A percentile compares a stretch with the other conserved stretches of the same genome.
Conservation (phyloP, 2,888 invertebrate genomes). For the Torymus texanus region DNA sequence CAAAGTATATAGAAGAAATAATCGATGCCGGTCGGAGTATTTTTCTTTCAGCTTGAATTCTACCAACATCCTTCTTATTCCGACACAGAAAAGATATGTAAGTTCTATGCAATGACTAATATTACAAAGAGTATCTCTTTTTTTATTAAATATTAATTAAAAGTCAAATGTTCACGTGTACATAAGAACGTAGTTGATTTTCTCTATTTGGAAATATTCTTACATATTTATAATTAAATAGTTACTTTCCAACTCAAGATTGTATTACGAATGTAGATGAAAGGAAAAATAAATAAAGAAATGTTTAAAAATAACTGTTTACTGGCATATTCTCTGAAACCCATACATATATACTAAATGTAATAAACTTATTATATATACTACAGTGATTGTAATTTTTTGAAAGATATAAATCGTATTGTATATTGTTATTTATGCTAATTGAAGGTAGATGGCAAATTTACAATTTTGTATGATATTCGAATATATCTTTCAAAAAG, state of each 20-base stretch:
- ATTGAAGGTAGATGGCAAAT: too few relatives aligned
- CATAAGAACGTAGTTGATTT: slow-evolving; percentile 54
- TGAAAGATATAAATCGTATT: too few relatives aligned
- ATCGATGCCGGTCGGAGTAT: not conserved
- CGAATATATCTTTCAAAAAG: not conserved
- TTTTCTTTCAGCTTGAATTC: slow-evolving; percentile 38
- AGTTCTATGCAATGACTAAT: slow-evolving; percentile 41
- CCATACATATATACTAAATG: too few relatives aligned
- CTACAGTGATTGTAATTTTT: too few relatives aligned
- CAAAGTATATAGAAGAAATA: slow-evolving; percentile 13
- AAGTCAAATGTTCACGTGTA: slow-evolving; percentile 51
- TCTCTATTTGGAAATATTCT: slow-evolving; percentile 45
- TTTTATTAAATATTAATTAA: slow-evolving; percentile 43
- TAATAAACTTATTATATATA: too few relatives aligned
- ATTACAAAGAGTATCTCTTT: slow-evolving; percentile 39
- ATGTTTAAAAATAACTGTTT: slow-evolving; percentile 30
- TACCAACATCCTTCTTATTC: slow-evolving; percentile 23
- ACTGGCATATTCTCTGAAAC: not conserved
- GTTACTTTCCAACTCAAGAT: slow-evolving; percentile 51
- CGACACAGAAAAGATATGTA: slow-evolving; percentile 43
- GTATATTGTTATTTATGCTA: too few relatives aligned
- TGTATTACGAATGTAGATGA: slow-evolving; percentile 51
- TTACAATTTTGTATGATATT: too few relatives aligned
- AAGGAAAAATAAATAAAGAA: slow-evolving; percentile 53
- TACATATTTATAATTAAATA: slow-evolving; percentile 55